Evolutionary conservation across 92 coral and sea anemone genomes (phyloP).

Genomic region (Phenganax stokvisi): DNA sequence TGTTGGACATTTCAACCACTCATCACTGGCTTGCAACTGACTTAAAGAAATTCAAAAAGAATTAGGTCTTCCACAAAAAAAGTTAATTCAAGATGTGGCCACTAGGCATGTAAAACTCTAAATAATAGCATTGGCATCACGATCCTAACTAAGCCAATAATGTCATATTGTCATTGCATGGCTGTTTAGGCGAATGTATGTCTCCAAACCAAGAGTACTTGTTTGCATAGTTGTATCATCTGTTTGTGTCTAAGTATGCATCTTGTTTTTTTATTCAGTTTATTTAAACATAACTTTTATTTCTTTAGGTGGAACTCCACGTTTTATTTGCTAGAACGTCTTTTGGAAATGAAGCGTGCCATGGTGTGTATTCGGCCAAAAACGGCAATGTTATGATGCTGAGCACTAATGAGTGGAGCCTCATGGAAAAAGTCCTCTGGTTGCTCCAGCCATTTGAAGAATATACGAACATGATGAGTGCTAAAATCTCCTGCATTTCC

Average conservation of each 20-base stretch:
- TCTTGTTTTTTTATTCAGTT: too few species aligned
- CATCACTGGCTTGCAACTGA: conserved; percentile 10
- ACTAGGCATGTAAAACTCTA: too few species aligned
- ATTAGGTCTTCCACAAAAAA: not conserved
- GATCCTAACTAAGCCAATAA: too few species aligned
- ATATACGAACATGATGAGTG: not conserved
- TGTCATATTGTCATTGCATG: too few species aligned
- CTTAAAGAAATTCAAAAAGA: not conserved
- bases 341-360: conserved; percentile 21
- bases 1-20: conserved; percentile 16
- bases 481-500: not conserved
- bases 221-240: too few species aligned
- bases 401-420: conserved; percentile 5
- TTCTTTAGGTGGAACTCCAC: not conserved
- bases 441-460: conserved; percentile 1
- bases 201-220: too few species aligned
- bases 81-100: not conserved
- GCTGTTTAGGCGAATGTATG: too few species aligned
- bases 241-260: too few species aligned
- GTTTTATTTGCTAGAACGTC: not conserved
- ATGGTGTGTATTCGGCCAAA: not conserved
- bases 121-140: too few species aligned
- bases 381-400: not conserved
- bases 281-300: too few species aligned
- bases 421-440: not conserved